Evolutionary conservation across 2,113 vertebrate species (phyloP).

Genomic region (Mionectes macconnelli): DNA sequence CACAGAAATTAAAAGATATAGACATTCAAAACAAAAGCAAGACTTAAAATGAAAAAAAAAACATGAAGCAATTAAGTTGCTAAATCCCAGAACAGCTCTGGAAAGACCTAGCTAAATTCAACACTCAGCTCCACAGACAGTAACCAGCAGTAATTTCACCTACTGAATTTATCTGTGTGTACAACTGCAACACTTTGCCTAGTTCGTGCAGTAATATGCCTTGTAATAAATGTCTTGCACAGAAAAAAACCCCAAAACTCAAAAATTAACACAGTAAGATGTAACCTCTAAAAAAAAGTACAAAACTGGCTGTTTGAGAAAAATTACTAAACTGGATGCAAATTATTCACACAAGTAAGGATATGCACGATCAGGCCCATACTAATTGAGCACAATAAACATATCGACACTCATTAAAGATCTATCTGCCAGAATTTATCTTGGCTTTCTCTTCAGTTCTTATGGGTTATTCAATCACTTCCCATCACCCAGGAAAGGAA

Average conservation of each 20-base stretch:
- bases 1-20: not conserved
- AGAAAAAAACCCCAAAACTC: not conserved
- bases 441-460: not conserved
- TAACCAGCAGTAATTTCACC: not conserved
- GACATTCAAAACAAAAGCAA: not conserved
- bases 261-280: not conserved
- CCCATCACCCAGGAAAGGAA: not conserved
- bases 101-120: not conserved
- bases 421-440: not conserved
- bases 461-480: not conserved
- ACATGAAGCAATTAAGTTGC: not conserved
- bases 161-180: not conserved
- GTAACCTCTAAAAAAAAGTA: not conserved
- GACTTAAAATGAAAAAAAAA: not conserved
- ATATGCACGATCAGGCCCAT: not conserved
- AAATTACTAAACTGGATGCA: not conserved
- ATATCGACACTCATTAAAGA: not conserved
- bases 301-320: not conserved
- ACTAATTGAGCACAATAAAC: not conserved
- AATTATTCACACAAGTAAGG: not conserved
- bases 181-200: not conserved
- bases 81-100: not conserved
- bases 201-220: accelerated
- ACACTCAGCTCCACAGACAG: not conserved
- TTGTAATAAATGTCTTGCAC: not conserved